Conservation (phyloP, 2,888 invertebrate genomes). For the Dolichomitus sp. region DNA sequence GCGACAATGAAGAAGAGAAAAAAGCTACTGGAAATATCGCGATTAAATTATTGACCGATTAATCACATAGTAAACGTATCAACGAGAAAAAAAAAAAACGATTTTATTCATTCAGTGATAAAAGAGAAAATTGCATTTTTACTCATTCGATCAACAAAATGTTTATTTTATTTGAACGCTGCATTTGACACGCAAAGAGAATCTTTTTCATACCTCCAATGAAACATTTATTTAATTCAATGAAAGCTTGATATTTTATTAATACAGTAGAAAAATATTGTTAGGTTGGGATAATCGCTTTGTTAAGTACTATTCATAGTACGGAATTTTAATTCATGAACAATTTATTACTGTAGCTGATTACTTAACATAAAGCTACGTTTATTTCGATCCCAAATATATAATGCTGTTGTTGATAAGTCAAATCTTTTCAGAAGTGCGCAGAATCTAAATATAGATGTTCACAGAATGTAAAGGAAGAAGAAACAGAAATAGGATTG, state of each 20-base stretch:
- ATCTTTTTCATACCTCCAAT: no score
- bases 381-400: neutral
- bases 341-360: neutral
- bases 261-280: no score
- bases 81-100: neutral
- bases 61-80: conserved; percentile 15
- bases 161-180: no score
- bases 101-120: no score
- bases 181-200: no score
- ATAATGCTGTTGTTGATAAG: neutral
- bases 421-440: neutral
- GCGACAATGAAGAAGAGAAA: neutral
- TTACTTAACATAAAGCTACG: neutral
- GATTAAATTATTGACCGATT: conserved; percentile 55
- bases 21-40: conserved; percentile 7
- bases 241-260: no score
- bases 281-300: neutral
- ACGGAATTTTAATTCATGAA: neutral
- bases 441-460: neutral
- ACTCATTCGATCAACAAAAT: no score
- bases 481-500: neutral
- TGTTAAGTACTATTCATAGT: neutral
- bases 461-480: neutral
- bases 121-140: no score
- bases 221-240: no score